A percentile compares a stretch with the other conserved stretches of the same genome.
These are phyloP conservation scores for Prinia subflava DNA, from an alignment of 2,113 vertebrate genomes.

Conservation along the genomic window DNA sequence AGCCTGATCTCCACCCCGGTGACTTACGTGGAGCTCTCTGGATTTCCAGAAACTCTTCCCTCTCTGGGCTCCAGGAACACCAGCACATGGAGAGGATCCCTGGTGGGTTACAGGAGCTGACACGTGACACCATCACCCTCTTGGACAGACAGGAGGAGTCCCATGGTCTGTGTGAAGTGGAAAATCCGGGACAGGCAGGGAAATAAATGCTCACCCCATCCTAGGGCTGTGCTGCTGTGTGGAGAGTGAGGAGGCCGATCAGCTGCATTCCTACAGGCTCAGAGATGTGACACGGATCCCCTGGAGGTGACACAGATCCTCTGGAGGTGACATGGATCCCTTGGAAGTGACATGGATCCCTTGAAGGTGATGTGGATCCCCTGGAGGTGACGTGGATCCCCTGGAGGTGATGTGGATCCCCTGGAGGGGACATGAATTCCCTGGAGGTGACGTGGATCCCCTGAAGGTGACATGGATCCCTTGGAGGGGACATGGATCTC, in stretches of 20 bases:
- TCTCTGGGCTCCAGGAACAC: neutral
- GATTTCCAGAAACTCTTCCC: neutral
- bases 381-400: neutral
- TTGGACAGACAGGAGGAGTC: neutral
- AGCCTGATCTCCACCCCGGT: neutral
- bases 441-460: too few relatives aligned
- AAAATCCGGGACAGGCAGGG: neutral
- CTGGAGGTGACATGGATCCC: neutral
- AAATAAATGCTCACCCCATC: neutral
- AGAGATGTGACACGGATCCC: neutral
- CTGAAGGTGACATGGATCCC: too few relatives aligned
- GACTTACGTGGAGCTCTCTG: neutral
- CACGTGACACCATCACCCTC: neutral
- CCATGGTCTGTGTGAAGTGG: accelerated
- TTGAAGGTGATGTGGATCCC: accelerated
- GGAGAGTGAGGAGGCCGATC: neutral
- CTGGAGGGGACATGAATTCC: too few relatives aligned
- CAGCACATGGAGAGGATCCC: neutral
- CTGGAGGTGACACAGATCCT: neutral
- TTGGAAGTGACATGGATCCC: neutral
- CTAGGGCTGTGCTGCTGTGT: neutral
- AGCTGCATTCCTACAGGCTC: neutral
- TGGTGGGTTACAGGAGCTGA: neutral
- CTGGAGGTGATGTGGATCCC: neutral
- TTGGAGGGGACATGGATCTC: neutral